A percentile compares a stretch with the other conserved stretches of the same genome.
Evolutionary conservation across 2,797 vertebrate genomes (phyloP).

Genomic region (Rhinoraja longicauda): DNA sequence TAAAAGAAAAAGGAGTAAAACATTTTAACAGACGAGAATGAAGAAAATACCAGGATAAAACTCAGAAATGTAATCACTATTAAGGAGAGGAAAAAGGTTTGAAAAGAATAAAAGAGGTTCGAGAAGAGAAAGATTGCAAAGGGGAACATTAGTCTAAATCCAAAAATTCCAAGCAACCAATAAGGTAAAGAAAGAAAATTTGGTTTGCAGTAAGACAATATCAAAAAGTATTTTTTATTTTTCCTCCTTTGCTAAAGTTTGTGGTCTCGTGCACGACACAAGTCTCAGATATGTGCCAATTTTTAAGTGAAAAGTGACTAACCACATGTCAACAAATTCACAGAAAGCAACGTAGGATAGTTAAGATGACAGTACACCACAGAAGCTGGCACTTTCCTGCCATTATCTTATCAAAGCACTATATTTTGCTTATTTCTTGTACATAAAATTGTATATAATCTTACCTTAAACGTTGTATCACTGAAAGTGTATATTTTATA

Average conservation of each 20-base stretch:
- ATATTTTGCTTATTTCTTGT: background rate
- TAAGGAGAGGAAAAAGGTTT: background rate
- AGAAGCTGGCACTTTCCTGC: background rate
- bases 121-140: too few relatives aligned
- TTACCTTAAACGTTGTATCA: background rate
- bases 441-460: background rate
- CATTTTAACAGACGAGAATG: background rate
- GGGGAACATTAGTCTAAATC: background rate
- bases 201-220: background rate
- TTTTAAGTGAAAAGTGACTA: conserved; percentile 15
- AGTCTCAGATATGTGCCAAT: background rate
- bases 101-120: too few relatives aligned
- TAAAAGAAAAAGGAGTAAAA: background rate
- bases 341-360: background rate
- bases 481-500: background rate
- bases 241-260: background rate
- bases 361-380: background rate
- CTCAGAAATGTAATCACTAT: background rate
- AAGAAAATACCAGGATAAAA: background rate
- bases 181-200: too few relatives aligned
- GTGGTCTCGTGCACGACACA: background rate
- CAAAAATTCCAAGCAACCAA: too few relatives aligned
- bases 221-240: background rate
- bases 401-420: background rate
- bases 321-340: conserved; percentile 22